Evolutionary conservation across 2,113 vertebrate genomes (phyloP).

Genomic region (Anoura caudifer): DNA sequence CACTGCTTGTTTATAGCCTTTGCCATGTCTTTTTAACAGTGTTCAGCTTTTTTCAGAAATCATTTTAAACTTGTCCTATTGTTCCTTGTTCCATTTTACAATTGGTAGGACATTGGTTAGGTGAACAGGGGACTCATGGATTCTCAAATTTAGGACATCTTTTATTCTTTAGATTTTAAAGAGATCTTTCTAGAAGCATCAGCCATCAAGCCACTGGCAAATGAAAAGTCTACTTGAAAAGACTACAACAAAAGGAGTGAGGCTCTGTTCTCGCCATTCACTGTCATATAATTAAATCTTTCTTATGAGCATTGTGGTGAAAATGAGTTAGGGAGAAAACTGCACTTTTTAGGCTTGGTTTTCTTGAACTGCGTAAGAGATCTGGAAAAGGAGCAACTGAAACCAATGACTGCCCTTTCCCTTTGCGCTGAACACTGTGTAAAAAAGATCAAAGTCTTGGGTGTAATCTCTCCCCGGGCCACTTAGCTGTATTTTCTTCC

Average conservation of each 20-base stretch:
- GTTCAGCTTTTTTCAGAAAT: neutral
- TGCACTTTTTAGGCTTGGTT: neutral
- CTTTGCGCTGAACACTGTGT: neutral
- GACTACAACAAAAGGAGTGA: neutral
- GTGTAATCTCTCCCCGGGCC: neutral
- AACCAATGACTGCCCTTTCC: neutral
- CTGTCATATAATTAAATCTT: neutral
- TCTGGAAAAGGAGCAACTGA: neutral
- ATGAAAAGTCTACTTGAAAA: neutral
- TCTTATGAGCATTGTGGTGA: neutral
- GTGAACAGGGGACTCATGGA: neutral
- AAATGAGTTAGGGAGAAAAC: neutral
- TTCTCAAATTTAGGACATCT: neutral
- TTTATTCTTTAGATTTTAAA: conserved; percentile 20
- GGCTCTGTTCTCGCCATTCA: neutral
- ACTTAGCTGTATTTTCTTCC: neutral
- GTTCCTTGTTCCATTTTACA: neutral
- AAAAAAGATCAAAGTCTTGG: neutral
- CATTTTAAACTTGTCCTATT: conserved; percentile 14
- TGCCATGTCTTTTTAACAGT: neutral
- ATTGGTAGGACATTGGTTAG: neutral
- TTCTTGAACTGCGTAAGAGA: neutral
- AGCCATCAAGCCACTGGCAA: neutral
- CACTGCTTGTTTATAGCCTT: neutral
- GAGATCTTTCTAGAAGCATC: neutral